phyloP scores from a whole-genome alignment of 2,888 invertebrate species.

The Coelinius sp. region DNA sequence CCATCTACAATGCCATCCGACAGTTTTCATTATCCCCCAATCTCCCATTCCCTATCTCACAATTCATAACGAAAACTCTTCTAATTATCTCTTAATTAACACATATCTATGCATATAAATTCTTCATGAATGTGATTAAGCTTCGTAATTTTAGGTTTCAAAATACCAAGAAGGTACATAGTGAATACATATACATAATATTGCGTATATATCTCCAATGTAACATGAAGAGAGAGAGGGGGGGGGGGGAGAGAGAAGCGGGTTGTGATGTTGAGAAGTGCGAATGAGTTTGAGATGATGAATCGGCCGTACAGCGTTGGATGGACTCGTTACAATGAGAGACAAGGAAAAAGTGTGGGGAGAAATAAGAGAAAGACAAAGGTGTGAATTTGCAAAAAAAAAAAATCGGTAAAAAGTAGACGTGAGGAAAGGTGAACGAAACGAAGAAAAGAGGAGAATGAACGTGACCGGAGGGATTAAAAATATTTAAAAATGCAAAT shows the following conservation, averaged over 20 bases:
- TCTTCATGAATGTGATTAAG: constrained; percentile 37
- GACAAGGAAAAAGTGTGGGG: background rate
- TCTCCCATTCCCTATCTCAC: background rate
- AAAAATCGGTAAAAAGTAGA: constrained; percentile 2
- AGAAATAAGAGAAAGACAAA: constrained; percentile 6
- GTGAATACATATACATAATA: background rate
- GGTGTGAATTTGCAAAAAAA: constrained; percentile 6
- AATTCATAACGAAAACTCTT: background rate
- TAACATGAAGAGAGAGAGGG: background rate
- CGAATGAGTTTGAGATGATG: constrained; percentile 41
- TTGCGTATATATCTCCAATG: background rate
- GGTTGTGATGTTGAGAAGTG: constrained; percentile 28
- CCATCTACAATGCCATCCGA: background rate
- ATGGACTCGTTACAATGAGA: background rate
- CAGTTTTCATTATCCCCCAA: background rate
- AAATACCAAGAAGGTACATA: constrained; percentile 7
- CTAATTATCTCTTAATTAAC: constrained; percentile 36
- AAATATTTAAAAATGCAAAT: constrained; percentile 47
- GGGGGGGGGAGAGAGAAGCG: no score
- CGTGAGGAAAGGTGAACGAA: background rate
- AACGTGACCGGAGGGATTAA: constrained; percentile 38
- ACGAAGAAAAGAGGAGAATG: constrained; percentile 14
- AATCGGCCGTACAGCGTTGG: constrained; percentile 28
- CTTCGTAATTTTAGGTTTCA: constrained; percentile 30
- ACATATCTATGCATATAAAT: constrained; percentile 38